Base-by-base conservation (phyloP, 2,797 vertebrate genomes). In the Microctenopoma stevenorrisi region DNA sequence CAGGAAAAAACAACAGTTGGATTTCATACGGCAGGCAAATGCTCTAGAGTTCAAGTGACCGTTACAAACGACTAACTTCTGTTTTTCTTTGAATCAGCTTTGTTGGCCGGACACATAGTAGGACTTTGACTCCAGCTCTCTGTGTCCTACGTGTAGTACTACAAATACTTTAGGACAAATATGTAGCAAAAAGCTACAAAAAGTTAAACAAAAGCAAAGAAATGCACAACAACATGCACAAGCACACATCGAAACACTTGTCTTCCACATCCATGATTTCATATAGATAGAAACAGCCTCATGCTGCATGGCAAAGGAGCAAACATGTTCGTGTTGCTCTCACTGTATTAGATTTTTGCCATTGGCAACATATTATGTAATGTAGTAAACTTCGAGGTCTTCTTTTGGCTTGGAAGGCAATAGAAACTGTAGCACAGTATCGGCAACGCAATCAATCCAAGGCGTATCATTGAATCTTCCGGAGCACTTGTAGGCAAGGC, bases 361-460 rank as follows among this genome's bases (percentile, higher is more conserved):
- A 52, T 5, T 44, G 57, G 70, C 51, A 66, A 38, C 53, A 50
- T 13, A 50, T 78, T 73, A 72, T 33, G 26, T 28, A 80, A 70
- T 12, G 2, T 22, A 7, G 15, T 68, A n/a, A 79, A 68, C 56
- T 65, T 60, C 54, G 63, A 8, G 52, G 57, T 65, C 46, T 60
- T 35, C 44, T 18, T 76, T 55, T 55, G 59, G 35, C 54, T 56
- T 58, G 43, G 79, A 66, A 73, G 26, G 28, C 49, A 50, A 54
- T 66, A 67, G 73, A 35, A 83, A 67, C 42, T 57, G 30, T 12
- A 67, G 38, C 18, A 49, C 18, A 46, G 49, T 42, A 65, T 64
- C 46, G 79, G 64, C 49, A 76, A 60, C 40, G 10, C 43, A 78
- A 67, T 55, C 69, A 68, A 61, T 68, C 62, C 22, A 54, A 52